Evolutionary conservation across 2,888 invertebrate species (phyloP).

Genomic region (Monochamus alternatus): DNA sequence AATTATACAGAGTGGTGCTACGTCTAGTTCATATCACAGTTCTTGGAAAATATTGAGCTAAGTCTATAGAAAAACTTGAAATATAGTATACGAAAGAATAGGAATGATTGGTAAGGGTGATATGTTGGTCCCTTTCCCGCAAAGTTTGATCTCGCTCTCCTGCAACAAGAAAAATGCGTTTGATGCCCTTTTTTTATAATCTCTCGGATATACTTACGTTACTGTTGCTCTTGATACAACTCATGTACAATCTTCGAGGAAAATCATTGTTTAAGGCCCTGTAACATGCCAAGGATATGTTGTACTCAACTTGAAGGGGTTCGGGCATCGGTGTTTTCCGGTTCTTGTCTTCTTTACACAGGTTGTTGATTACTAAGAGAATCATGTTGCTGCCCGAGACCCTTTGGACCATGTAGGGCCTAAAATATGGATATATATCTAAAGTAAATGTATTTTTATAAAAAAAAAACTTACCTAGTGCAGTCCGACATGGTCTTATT

Average conservation of each 20-base stretch:
- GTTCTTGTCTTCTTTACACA: slow-evolving; percentile 71
- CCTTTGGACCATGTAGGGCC: slow-evolving; percentile 84
- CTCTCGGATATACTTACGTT: slow-evolving; percentile 75
- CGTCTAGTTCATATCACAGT: slow-evolving; percentile 48
- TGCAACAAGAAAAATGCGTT: slow-evolving; percentile 62
- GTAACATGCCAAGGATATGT: slow-evolving; percentile 70
- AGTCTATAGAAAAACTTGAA: slow-evolving; percentile 36
- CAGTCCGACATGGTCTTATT: slow-evolving; percentile 67
- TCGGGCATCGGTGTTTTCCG: slow-evolving; percentile 59
- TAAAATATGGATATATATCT: slow-evolving; percentile 47
- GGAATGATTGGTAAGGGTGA: slow-evolving; percentile 47
- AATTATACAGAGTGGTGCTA: neutral
- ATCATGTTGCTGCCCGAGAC: slow-evolving; percentile 87
- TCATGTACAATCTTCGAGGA: slow-evolving; percentile 79
- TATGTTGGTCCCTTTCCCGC: slow-evolving; percentile 72
- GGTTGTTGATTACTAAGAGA: slow-evolving; percentile 81
- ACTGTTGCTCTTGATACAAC: slow-evolving; percentile 84
- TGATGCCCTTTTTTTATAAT: neutral
- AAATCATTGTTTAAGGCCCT: slow-evolving; percentile 72
- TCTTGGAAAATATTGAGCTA: slow-evolving; percentile 38
- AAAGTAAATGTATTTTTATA: no score
- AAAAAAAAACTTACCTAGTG: slow-evolving; percentile 57
- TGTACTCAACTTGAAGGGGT: slow-evolving; percentile 67
- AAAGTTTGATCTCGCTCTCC: slow-evolving; percentile 81
- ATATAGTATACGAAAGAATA: slow-evolving; percentile 38